These are phyloP conservation scores for Ormyrus rosae DNA, from an alignment of 2,888 invertebrate genomes.

Conservation along the genomic window DNA sequence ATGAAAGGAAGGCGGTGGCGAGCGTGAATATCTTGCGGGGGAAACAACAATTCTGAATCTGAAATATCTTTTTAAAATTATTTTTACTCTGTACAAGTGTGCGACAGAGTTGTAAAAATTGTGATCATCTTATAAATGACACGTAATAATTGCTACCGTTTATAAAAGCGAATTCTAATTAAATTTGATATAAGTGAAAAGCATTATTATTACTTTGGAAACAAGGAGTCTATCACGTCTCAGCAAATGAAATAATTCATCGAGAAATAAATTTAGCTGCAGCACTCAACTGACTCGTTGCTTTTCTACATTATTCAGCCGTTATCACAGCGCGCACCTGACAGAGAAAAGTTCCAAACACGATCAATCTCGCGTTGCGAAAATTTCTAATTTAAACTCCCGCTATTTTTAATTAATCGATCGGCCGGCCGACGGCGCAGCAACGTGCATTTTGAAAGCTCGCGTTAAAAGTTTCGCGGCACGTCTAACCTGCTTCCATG, in stretches of 20 bases:
- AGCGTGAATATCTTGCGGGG: not conserved
- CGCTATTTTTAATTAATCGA: slow-evolving; percentile 54
- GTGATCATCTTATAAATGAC: not conserved
- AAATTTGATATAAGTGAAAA: not conserved
- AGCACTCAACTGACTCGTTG: not conserved
- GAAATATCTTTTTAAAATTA: not conserved
- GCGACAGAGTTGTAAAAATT: too few species aligned
- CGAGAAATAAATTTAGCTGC: too few species aligned
- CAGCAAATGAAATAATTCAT: not conserved
- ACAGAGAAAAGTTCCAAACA: slow-evolving; percentile 39
- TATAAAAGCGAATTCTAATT: not conserved
- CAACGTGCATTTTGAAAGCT: slow-evolving; percentile 44
- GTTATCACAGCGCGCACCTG: slow-evolving; percentile 20
- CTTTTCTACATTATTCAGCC: slow-evolving; percentile 23
- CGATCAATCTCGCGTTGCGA: slow-evolving; percentile 42
- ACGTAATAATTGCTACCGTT: not conserved
- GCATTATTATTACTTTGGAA: not conserved
- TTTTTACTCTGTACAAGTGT: too few species aligned
- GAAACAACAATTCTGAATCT: not conserved
- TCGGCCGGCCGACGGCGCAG: not conserved
- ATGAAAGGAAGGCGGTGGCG: not conserved
- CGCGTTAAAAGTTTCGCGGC: slow-evolving; percentile 47
- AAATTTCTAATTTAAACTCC: slow-evolving; percentile 54
- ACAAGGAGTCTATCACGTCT: not conserved
- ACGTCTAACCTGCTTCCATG: slow-evolving; percentile 37